Evolutionary conservation across 2,113 vertebrate genomes (phyloP).

Genomic region (Ellobius talpinus): DNA sequence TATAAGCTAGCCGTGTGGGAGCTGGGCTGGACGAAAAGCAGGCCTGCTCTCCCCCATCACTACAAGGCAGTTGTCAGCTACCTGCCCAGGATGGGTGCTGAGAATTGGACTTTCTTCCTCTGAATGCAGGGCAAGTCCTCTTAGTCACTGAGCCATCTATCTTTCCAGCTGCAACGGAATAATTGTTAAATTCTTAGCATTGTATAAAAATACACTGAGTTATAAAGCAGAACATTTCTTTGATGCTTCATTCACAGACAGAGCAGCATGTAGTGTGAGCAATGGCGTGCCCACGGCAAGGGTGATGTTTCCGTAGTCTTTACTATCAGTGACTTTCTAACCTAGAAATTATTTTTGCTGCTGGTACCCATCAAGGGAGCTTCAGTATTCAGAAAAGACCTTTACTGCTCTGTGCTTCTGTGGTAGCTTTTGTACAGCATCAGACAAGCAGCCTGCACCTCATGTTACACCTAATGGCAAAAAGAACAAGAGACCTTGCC

Average conservation of each 20-base stretch:
- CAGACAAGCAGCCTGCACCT: neutral
- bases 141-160: neutral
- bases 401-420: neutral
- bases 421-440: neutral
- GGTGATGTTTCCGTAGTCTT: neutral
- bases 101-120: neutral
- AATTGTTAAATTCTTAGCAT: neutral
- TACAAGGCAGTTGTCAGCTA: too few species aligned
- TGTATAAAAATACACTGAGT: neutral
- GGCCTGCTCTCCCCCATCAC: too few species aligned
- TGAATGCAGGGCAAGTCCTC: neutral
- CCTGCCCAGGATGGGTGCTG: neutral
- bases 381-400: neutral
- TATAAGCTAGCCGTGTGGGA: too few species aligned
- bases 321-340: neutral
- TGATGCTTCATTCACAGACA: neutral
- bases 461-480: neutral
- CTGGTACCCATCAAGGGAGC: neutral
- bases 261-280: neutral
- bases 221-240: slow-evolving; percentile 17
- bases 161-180: neutral
- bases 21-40: too few species aligned
- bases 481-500: neutral
- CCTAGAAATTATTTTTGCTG: neutral
- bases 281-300: neutral